Evolutionary conservation across 2,113 vertebrate species (phyloP), one percentile per base, ranked within the genome.

Genomic region (Gallinago paraguaiae): DNA sequence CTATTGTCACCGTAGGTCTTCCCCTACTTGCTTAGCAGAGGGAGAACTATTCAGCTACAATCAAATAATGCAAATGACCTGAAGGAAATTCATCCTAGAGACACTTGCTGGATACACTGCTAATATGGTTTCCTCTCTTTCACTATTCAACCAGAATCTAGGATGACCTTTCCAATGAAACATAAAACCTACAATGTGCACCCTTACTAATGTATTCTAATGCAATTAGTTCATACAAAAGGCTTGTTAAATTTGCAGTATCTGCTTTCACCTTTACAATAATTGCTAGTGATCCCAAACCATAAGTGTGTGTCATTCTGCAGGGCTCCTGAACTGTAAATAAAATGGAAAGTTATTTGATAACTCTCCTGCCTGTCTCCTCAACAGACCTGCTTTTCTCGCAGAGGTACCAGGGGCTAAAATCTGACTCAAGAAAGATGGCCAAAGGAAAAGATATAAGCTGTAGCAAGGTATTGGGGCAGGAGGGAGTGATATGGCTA

Each of bases 181-280:
- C 97, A 98, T 97, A 98, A 98, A 98, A 98, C 98, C 98, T 98
- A 98, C 97, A 98, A 95, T 97, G 97, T 97, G 98, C 98, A 98
- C 98, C 98, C 98, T 98, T 96, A 96, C 97, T 98, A 98, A 98
- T 98, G 98, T 98, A 99, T 98, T 99, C 98, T 98, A 99, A 98
- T 98, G 98, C 98, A 99, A 99, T 99, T 99, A 99, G 98, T 97
- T 98, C 97, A 98, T 97, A 99, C 97, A 99, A 98, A 99, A 98
- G 97, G 96, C 98, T 98, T 98, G 98, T 99, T 99, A 99, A 99
- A 98, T 98, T 99, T 98, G 98, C 97, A 98, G 94, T 94, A 96
- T 97, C 95, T 98, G 92, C 92, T 97, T 98, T 97, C 97, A 97
- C 95, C 92, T 98, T 97, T 98, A 90, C 93, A 93, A 96, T 97